These are phyloP conservation scores for Hirudinaria manillensis DNA, from an alignment of 2,888 invertebrate species.

Conservation along the genomic window DNA sequence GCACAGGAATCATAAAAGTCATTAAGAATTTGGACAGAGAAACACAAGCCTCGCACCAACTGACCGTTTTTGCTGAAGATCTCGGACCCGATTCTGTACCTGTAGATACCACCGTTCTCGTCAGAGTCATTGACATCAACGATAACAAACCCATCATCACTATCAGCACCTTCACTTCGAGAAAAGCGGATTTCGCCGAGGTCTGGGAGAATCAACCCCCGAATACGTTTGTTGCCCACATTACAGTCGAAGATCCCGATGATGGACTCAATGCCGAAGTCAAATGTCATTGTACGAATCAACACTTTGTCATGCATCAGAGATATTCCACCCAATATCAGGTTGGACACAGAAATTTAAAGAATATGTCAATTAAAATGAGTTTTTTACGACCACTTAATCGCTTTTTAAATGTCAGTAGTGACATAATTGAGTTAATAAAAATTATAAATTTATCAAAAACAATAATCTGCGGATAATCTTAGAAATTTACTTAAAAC, in stretches of 20 bases:
- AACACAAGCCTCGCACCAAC: slow-evolving; percentile 32
- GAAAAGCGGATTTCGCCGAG: slow-evolving; percentile 32
- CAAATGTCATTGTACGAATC: slow-evolving; percentile 17
- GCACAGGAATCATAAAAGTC: slow-evolving; percentile 35
- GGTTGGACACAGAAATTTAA: too few species aligned
- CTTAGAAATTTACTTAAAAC: neutral
- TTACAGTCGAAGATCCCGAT: slow-evolving; percentile 37
- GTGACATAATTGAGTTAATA: neutral
- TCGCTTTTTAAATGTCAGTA: neutral
- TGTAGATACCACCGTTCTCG: slow-evolving; percentile 34
- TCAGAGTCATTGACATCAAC: slow-evolving; percentile 35
- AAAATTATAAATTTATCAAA: neutral
- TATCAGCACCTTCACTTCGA: slow-evolving; percentile 35
- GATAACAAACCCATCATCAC: slow-evolving; percentile 37
- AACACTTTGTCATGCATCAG: neutral
- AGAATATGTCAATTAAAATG: neutral
- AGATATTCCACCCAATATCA: slow-evolving; percentile 2
- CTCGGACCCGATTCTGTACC: slow-evolving; percentile 36
- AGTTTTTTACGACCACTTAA: neutral
- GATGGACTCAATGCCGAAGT: slow-evolving; percentile 35
- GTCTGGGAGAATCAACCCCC: slow-evolving; percentile 33
- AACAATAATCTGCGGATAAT: neutral
- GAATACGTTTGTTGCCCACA: slow-evolving; percentile 36
- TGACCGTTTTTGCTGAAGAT: slow-evolving; percentile 36
- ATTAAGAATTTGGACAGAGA: slow-evolving; percentile 36